These are phyloP conservation scores for Rhagium mordax DNA, from an alignment of 2,888 invertebrate genomes.

Conservation along the genomic window DNA sequence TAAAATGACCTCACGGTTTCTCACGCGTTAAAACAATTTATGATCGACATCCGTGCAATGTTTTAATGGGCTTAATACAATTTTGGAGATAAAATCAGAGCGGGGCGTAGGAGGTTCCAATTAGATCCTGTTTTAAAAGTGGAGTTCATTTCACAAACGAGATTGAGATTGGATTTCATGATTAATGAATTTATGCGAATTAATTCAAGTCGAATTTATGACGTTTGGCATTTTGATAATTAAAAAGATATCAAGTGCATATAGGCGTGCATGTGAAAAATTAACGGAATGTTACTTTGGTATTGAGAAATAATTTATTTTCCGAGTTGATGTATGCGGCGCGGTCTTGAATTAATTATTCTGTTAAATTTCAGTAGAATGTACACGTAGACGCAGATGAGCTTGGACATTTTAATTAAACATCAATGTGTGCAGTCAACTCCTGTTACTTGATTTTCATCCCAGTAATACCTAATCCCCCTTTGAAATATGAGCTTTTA, in stretches of 20 bases:
- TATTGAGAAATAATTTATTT: too few species aligned
- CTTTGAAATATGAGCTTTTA: background rate
- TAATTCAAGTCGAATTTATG: constrained; percentile 38
- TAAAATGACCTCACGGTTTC: background rate
- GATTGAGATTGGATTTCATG: constrained; percentile 16
- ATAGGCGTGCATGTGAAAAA: background rate
- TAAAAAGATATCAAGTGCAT: constrained; percentile 46
- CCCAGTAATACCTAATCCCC: background rate
- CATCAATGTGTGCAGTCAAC: background rate
- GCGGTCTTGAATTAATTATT: background rate
- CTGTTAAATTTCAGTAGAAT: background rate
- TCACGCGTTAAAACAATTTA: background rate
- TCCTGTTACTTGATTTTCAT: background rate
- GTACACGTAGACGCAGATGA: background rate
- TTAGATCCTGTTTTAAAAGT: background rate
- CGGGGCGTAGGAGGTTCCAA: constrained; percentile 5
- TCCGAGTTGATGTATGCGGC: background rate
- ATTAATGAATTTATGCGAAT: constrained; percentile 39
- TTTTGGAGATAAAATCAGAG: constrained; percentile 7
- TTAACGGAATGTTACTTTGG: background rate
- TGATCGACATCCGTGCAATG: background rate
- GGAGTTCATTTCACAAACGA: background rate
- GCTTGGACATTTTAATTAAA: background rate
- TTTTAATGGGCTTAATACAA: constrained; percentile 4
- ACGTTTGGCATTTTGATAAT: constrained; percentile 44